Percentiles rank a stretch among this genome's conserved stretches.
Conservation (phyloP, 2,797 vertebrate genomes). For the Gobionotothen gibberifrons region DNA sequence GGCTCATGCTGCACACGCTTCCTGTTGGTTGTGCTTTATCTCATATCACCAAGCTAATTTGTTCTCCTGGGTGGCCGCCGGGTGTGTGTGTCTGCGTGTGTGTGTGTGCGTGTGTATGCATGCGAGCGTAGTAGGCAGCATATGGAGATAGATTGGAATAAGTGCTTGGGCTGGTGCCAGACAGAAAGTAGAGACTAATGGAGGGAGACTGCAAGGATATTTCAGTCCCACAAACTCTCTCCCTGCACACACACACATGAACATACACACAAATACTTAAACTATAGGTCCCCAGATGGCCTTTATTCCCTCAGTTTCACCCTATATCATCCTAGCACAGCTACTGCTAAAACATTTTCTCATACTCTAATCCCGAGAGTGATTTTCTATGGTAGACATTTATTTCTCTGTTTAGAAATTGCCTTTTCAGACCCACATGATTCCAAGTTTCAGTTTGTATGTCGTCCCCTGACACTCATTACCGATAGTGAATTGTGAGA, state of each 20-base stretch:
- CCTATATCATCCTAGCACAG: background rate
- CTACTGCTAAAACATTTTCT: background rate
- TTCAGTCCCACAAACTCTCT: conserved; percentile 25
- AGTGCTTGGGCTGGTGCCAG: conserved; percentile 65
- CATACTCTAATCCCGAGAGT: conserved; percentile 14
- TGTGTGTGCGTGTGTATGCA: conserved; percentile 19
- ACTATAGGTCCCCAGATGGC: conserved; percentile 46
- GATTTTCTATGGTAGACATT: conserved; percentile 1
- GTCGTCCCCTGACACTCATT: background rate
- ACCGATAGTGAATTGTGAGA: background rate
- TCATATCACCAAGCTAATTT: conserved; percentile 58
- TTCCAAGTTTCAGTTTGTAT: background rate
- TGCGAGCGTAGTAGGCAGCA: conserved; percentile 50
- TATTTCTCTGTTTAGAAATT: background rate
- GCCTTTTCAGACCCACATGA: background rate
- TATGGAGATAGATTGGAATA: conserved; percentile 70
- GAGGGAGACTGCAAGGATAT: conserved; percentile 51
- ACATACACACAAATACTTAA: conserved; percentile 10
- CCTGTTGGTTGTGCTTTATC: conserved; percentile 52
- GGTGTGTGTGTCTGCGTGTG: conserved; percentile 15
- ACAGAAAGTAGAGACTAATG: conserved; percentile 67
- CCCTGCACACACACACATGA: background rate
- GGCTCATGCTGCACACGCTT: conserved; percentile 34
- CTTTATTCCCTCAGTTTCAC: conserved; percentile 24
- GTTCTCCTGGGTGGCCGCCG: conserved; percentile 47